Percentiles rank a stretch among this genome's conserved stretches.
Conservation (phyloP, 2,888 invertebrate genomes). For the Ischnura elegans region DNA sequence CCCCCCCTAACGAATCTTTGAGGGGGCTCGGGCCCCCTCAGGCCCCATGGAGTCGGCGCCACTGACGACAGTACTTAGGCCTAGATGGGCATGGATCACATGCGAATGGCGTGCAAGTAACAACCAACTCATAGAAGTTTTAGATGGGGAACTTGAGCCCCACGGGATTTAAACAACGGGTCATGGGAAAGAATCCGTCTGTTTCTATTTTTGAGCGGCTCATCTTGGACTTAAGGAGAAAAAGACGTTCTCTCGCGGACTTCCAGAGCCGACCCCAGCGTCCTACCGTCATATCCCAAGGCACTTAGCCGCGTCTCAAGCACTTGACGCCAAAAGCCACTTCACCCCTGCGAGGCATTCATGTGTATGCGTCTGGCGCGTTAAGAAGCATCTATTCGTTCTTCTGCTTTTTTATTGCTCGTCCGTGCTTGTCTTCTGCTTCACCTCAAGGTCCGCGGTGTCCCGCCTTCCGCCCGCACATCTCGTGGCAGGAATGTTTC, state of each 20-base stretch:
- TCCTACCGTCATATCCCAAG: not conserved
- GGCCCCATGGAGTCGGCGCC: too few relatives aligned
- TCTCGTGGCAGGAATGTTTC: not conserved
- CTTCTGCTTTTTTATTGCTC: conserved; percentile 6
- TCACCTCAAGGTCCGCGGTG: not conserved
- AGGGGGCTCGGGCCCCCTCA: too few relatives aligned
- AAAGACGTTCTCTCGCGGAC: not conserved
- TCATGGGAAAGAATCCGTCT: not conserved
- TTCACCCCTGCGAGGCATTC: not conserved
- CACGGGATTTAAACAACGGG: not conserved
- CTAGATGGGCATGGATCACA: too few relatives aligned
- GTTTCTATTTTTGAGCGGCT: not conserved
- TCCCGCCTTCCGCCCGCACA: not conserved
- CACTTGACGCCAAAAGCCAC: conserved; percentile 11
- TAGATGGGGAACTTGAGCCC: too few relatives aligned
- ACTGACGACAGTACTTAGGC: too few relatives aligned
- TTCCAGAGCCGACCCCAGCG: not conserved
- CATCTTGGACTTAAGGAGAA: not conserved
- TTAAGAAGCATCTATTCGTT: not conserved
- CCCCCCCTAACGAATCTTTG: too few relatives aligned
- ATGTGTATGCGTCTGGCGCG: conserved; percentile 16
- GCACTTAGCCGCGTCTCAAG: conserved; percentile 31
- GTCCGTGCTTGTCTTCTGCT: not conserved
- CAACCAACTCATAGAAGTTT: too few relatives aligned
- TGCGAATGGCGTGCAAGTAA: too few relatives aligned